Percentiles rank a stretch among this genome's conserved stretches.
These are phyloP conservation scores for Carassius auratus DNA, from an alignment of 2,113 vertebrate species.

Conservation along the genomic window DNA sequence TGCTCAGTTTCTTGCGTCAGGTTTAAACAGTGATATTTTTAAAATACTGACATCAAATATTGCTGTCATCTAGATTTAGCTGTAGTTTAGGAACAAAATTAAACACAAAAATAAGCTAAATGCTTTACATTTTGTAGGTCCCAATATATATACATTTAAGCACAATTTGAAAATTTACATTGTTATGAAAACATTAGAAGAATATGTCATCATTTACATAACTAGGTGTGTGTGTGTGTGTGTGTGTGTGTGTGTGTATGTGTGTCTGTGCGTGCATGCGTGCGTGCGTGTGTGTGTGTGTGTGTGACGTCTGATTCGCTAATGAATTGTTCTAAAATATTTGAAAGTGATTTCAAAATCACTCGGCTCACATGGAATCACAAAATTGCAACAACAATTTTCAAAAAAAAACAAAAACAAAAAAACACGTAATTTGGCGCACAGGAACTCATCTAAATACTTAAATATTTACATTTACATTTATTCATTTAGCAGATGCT, in stretches of 20 bases:
- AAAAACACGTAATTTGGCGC: too few species aligned
- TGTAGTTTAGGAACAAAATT: neutral
- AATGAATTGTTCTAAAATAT: neutral
- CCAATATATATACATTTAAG: too few species aligned
- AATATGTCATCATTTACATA: neutral
- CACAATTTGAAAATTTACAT: neutral
- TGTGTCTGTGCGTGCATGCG: too few species aligned
- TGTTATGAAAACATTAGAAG: neutral
- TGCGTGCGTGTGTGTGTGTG: neutral
- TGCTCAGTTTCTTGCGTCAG: conserved; percentile 5
- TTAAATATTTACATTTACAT: too few species aligned
- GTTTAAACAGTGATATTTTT: neutral
- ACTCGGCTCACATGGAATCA: too few species aligned
- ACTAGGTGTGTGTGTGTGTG: neutral
- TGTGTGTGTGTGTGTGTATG: too few species aligned
- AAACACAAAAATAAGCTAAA: neutral
- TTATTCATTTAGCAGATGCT: too few species aligned
- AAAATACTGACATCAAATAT: neutral
- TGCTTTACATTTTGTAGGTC: too few species aligned
- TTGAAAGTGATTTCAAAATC: neutral
- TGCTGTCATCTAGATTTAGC: neutral
- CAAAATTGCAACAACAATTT: too few species aligned
- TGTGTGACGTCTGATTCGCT: neutral
- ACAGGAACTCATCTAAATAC: neutral
- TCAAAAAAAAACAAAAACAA: too few species aligned